These are phyloP conservation scores for Argynnis bischoffii DNA, from an alignment of 2,888 invertebrate species.

Conservation along the genomic window DNA sequence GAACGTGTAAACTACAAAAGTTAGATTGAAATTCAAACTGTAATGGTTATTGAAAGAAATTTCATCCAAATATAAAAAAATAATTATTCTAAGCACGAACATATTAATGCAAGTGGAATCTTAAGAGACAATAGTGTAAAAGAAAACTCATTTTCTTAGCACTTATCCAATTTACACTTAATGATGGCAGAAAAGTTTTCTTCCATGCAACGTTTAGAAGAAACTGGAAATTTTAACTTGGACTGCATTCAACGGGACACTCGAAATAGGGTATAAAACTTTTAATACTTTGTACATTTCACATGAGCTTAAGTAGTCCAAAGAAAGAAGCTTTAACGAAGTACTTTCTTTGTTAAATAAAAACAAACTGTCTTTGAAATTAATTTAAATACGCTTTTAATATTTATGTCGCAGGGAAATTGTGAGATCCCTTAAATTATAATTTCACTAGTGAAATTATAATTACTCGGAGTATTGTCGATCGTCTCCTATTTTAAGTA, in stretches of 20 bases:
- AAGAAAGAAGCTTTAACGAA: constrained; percentile 10
- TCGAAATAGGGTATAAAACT: constrained; percentile 15
- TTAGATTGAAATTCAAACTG: neutral
- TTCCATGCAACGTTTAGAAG: constrained; percentile 16
- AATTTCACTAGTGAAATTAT: too few species aligned
- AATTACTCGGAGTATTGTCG: too few species aligned
- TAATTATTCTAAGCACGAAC: constrained; percentile 4
- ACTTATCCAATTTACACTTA: constrained; percentile 31
- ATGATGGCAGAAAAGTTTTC: constrained; percentile 14
- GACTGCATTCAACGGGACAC: constrained; percentile 20
- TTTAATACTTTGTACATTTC: constrained; percentile 21
- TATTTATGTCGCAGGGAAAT: too few species aligned
- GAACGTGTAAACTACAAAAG: too few species aligned
- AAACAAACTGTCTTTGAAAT: constrained; percentile 11
- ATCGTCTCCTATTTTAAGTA: too few species aligned
- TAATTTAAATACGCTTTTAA: too few species aligned
- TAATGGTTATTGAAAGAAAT: constrained; percentile 7
- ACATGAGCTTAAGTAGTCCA: constrained; percentile 21
- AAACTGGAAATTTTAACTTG: constrained; percentile 20
- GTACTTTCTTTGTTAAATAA: constrained; percentile 17
- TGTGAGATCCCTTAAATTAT: too few species aligned
- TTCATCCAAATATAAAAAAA: constrained; percentile 4
- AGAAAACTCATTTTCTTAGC: constrained; percentile 9
- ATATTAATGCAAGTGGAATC: neutral
- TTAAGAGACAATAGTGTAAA: neutral